Conservation (phyloP, 1,140 invertebrate genomes). For the Chironomus striatipennis region DNA sequence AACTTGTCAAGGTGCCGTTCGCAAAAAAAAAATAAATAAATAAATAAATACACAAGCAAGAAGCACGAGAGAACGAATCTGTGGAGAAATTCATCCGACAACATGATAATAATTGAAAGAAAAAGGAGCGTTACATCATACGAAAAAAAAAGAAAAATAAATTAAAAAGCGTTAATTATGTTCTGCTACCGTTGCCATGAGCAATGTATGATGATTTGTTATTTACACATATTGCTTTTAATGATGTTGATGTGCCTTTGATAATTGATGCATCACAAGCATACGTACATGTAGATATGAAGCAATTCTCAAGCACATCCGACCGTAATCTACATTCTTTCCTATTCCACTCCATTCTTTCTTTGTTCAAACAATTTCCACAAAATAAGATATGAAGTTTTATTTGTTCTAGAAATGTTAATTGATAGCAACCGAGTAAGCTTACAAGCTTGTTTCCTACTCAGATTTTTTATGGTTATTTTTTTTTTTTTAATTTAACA, state of each 20-base stretch:
- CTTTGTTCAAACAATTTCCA: no score
- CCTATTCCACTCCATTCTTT: neutral
- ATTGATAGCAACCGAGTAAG: neutral
- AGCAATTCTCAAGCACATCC: neutral
- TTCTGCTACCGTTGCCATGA: neutral
- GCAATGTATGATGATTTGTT: neutral
- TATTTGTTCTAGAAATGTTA: neutral
- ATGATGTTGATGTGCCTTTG: neutral
- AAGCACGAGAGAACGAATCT: neutral
- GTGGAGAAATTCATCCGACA: neutral
- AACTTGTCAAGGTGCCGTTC: no score
- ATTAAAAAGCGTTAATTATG: conserved; percentile 11
- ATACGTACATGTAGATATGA: neutral
- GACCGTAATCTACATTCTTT: conserved; percentile 7
- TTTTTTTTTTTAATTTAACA: neutral
- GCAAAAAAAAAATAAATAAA: no score
- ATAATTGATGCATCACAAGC: neutral
- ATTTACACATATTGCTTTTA: neutral
- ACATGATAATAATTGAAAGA: neutral
- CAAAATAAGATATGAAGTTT: no score
- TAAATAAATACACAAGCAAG: no score
- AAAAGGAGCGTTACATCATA: neutral
- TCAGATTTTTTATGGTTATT: neutral
- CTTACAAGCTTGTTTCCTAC: neutral
- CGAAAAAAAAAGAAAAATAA: neutral